Evolutionary conservation across 92 coral and sea anemone species (phyloP).

Genomic region (Zoanthus gigantus): DNA sequence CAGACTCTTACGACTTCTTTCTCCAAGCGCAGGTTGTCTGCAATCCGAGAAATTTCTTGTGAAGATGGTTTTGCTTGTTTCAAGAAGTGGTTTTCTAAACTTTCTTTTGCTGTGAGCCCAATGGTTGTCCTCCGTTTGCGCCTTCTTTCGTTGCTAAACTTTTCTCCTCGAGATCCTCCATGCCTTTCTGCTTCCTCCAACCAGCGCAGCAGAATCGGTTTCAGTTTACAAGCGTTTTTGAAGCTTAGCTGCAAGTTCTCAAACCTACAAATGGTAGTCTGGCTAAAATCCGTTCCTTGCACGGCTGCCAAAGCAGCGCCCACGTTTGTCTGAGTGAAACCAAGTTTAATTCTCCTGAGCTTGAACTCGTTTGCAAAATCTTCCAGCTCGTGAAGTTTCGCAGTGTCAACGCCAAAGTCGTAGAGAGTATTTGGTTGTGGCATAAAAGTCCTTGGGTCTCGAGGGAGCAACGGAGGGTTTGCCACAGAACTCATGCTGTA

Average conservation of each 20-base stretch:
- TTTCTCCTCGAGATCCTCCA: constrained; percentile 87
- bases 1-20: constrained; percentile 98
- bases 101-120: constrained; percentile 96
- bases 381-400: constrained; percentile 87
- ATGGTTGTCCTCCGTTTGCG: constrained; percentile 95
- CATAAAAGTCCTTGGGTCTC: constrained; percentile 36
- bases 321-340: constrained; percentile 80
- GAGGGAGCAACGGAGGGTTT: constrained; percentile 46
- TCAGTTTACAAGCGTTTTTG: constrained; percentile 91
- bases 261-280: constrained; percentile 79
- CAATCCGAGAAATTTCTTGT: constrained; percentile 90
- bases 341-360: constrained; percentile 77
- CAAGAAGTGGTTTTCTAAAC: constrained; percentile 89
- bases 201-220: constrained; percentile 89
- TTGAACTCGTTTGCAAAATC: constrained; percentile 90
- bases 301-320: constrained; percentile 81
- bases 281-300: constrained; percentile 83
- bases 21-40: constrained; percentile 92
- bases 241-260: constrained; percentile 82
- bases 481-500: constrained; percentile 64
- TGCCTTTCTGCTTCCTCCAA: constrained; percentile 86
- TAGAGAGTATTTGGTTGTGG: constrained; percentile 39
- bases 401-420: constrained; percentile 87
- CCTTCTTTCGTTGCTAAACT: constrained; percentile 78
- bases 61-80: constrained; percentile 98